Conservation (phyloP, 2,797 vertebrate species). For the Enteromius viviparus region DNA sequence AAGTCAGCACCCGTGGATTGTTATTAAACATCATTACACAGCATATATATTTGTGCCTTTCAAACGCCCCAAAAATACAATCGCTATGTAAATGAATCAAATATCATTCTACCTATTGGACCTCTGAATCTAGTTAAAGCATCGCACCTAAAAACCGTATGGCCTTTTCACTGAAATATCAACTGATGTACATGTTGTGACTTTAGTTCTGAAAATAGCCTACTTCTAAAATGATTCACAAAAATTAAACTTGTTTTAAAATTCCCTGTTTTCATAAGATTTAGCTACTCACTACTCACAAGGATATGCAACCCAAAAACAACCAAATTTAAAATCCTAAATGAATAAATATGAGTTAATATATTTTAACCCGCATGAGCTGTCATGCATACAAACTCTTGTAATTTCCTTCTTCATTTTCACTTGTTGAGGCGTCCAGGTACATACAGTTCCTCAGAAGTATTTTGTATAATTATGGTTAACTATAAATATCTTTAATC, state of each 20-base stretch:
- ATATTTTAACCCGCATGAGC: background rate
- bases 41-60: background rate
- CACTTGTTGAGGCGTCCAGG: conserved; percentile 29
- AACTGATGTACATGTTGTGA: background rate
- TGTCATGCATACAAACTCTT: conserved; percentile 5
- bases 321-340: background rate
- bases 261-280: background rate
- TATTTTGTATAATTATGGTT: conserved; percentile 1
- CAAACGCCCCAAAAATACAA: background rate
- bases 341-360: background rate
- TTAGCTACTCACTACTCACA: background rate
- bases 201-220: background rate
- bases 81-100: background rate
- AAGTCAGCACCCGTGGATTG: background rate
- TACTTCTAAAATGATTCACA: background rate
- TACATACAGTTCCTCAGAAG: conserved; percentile 15
- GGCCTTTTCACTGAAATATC: background rate
- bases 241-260: background rate
- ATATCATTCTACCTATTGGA: background rate
- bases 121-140: background rate
- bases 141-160: background rate
- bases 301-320: background rate
- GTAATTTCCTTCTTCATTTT: conserved; percentile 7
- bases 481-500: conserved; percentile 26
- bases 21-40: conserved; percentile 3